Base-by-base conservation (phyloP, 2,113 vertebrate species). In the Xiphophorus maculatus region DNA sequence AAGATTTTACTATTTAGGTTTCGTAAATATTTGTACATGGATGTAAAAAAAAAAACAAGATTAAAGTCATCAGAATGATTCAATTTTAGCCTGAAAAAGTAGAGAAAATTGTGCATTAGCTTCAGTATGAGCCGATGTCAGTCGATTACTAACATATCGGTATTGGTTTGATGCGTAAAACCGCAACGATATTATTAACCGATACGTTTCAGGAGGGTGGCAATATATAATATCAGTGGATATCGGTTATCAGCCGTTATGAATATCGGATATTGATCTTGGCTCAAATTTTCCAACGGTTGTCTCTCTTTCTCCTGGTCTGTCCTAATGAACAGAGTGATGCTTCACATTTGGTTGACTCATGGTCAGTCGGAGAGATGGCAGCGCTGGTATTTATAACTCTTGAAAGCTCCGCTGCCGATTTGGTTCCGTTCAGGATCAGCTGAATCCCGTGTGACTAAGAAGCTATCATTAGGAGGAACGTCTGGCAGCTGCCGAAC, bases 401-500 rank as follows among this genome's bases (percentile, higher is more conserved):
- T 15, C 65, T 27, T 17, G 28, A 67, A 44, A 67, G 65, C 28
- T n/a, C 65, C 1, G 37, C 27, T 40, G 27, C 15, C 2, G 1
- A 44, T 42, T 67, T 14, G 5, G 37, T 44, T 67, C 9, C n/a
- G 13, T 27, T 66, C 33, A n/a, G 10, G 37, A 10, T 40, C 33
- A 67, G n/a, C 22, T 54, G 19, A 54, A 54, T 54, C 51, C 51
- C n/a, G 19, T 17, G 25, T 58, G 51, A 25, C 22, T 25, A n/a
- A 58, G 51, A 58, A 42, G 65, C 65, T 67, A 44, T 42, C 37
- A 66, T 66, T 40, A 67, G 65, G 37, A 28, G 2, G n/a, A 67
- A 28, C 13, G 35, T 7, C 35, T 28, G 25, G 51, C 51, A 58
- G 35, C 65, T 8, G 35, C 10, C 22, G 33, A 40, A 27, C n/a